Percentiles rank a stretch among this genome's conserved stretches.
Conservation (phyloP, 2,797 vertebrate species). For the Premnoplex brunnescens region DNA sequence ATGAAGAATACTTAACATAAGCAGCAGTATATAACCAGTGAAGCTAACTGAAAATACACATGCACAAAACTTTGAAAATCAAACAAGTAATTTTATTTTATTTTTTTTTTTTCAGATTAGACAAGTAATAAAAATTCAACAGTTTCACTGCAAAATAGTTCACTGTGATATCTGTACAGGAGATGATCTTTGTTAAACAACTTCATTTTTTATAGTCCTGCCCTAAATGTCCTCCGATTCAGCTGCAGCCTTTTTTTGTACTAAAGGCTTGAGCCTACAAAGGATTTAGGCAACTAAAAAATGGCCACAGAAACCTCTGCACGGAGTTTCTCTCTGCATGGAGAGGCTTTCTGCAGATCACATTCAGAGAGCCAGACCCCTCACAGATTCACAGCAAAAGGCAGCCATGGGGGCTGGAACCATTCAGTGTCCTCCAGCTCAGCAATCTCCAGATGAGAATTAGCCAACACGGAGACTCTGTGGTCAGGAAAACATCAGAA, state of each 20-base stretch:
- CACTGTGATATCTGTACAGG: background rate
- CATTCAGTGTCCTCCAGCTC: background rate
- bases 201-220: background rate
- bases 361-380: background rate
- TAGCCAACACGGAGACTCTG: background rate
- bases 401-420: rapidly evolving
- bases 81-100: background rate
- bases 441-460: background rate
- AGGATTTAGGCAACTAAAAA: background rate
- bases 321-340: rapidly evolving
- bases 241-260: background rate
- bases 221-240: background rate
- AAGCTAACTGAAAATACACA: background rate
- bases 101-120: background rate
- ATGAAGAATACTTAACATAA: background rate
- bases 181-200: background rate
- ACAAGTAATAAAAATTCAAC: background rate
- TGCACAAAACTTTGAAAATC: background rate
- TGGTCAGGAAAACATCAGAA: background rate
- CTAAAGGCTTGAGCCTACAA: background rate
- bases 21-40: background rate
- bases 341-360: background rate
- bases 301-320: background rate
- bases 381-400: background rate
- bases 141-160: background rate